Evolutionary conservation across 2,113 vertebrate genomes (phyloP).

Genomic region (Dryoscopus gambensis): DNA sequence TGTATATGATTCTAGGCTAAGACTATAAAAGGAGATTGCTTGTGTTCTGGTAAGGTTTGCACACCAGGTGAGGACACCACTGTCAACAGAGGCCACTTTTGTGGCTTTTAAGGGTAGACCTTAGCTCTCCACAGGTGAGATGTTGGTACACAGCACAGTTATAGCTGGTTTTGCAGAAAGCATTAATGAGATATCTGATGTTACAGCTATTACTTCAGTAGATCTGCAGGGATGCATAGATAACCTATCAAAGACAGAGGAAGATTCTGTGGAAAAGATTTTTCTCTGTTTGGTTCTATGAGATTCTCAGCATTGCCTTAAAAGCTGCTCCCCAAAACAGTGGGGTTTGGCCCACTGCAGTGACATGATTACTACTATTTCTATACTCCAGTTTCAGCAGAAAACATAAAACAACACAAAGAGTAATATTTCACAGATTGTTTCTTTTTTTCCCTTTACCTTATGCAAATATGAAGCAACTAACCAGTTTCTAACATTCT

Average conservation of each 20-base stretch:
- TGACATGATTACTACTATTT: background rate
- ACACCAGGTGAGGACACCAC: background rate
- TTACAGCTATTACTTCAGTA: background rate
- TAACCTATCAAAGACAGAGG: background rate
- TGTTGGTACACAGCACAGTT: background rate
- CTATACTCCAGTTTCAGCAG: background rate
- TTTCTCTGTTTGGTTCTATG: background rate
- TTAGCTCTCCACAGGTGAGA: background rate
- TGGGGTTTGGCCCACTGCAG: background rate
- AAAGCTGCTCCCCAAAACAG: background rate
- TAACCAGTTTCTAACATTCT: background rate
- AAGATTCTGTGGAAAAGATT: background rate
- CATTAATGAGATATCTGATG: background rate
- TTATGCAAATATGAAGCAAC: background rate
- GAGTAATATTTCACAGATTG: background rate
- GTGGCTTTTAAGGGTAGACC: background rate
- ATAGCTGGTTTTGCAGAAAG: background rate
- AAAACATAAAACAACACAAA: background rate
- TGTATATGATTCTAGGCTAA: background rate
- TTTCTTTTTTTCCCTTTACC: background rate
- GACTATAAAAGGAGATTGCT: background rate
- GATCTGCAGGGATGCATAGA: accelerated
- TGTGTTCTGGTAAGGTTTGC: background rate
- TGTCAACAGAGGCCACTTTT: background rate
- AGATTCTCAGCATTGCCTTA: background rate